Base-by-base conservation (phyloP, 2,113 vertebrate genomes). In the Albula goreensis region DNA sequence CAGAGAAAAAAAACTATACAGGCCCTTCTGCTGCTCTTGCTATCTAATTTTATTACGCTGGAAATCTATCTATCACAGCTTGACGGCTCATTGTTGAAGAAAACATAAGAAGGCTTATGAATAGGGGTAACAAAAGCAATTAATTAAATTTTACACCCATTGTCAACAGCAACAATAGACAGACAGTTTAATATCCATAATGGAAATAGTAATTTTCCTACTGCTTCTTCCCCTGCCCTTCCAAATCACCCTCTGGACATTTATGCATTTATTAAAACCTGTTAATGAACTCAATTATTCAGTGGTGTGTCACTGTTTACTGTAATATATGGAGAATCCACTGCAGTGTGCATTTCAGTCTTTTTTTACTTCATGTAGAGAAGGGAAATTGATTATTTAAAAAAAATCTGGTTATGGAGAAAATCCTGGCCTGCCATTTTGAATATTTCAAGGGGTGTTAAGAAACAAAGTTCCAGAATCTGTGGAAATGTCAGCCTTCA, bases 121-220 rank as follows among this genome's bases (percentile, higher is more conserved):
- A 82, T 52, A 53, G 70, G 25, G 50, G 66, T 86, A 57, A 74
- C 50, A 53, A 86, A 50, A 70, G 60, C 41, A 53, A 82, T 86
- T 77, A 86, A 86, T 86, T 82, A 31, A 31, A 82, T 82, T 77
- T 84, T 86, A 82, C 25, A 15, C 80, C 80, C 57, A 81, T 60
- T 63, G 53, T 83, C 81, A 83, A 57, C 25, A 12, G 52, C 81
- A 83, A 60, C 81, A 83, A 83, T 19, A 83, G 52, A 83, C 53
- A 78, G 51, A 31, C 53, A 80, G 57, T 81, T 81, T 85, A 15
- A 66, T 57, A 85, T 78, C 66, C 74, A 78, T 56, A 25, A 52
- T 82, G n/a, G 80, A 51, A 82, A 51, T 51, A 82, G 8, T 82
- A n/a, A 60, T 81, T 52, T 53, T 53, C 80, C 19, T 52, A 51